A percentile compares a stretch with the other conserved stretches of the same genome.
phyloP scores from a whole-genome alignment of 2,888 invertebrate species.

The Poecilus cupreus region DNA sequence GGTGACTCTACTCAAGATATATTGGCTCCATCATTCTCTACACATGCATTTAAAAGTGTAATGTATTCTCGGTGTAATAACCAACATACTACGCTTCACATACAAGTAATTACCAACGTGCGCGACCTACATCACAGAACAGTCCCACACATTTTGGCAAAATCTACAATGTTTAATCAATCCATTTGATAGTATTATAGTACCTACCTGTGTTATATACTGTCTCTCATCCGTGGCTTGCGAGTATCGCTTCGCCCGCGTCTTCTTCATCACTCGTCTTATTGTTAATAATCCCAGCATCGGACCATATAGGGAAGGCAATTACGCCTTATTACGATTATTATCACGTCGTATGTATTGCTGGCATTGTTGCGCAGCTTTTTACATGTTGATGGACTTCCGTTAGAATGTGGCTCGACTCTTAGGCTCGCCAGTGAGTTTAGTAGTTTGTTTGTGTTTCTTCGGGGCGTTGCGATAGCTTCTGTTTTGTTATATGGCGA shows the following conservation, averaged over 20 bases:
- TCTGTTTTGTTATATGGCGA: neutral
- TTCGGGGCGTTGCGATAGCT: neutral
- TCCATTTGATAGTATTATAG: too few relatives aligned
- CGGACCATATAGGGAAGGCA: constrained; percentile 53
- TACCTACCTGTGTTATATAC: too few relatives aligned
- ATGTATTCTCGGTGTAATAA: constrained; percentile 6
- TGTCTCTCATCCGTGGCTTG: too few relatives aligned
- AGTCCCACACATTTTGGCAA: neutral
- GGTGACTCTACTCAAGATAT: constrained; percentile 12
- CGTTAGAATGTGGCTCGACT: constrained; percentile 40
- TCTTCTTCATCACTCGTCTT: neutral
- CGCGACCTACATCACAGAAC: neutral
- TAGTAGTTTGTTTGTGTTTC: constrained; percentile 10
- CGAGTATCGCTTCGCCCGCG: too few relatives aligned
- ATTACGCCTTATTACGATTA: constrained; percentile 58
- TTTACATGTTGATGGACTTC: constrained; percentile 48
- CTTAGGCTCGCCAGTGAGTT: neutral
- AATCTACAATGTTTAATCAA: too few relatives aligned
- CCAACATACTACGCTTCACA: neutral
- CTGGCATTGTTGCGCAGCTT: constrained; percentile 51
- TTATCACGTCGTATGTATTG: constrained; percentile 52
- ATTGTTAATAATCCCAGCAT: constrained; percentile 37
- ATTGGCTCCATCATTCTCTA: constrained; percentile 24
- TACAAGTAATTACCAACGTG: constrained; percentile 12
- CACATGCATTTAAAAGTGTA: constrained; percentile 30